Evolutionary conservation across 2,113 vertebrate species (phyloP), one percentile per base, ranked within the genome.

Genomic region (Syrrhaptes paradoxus): DNA sequence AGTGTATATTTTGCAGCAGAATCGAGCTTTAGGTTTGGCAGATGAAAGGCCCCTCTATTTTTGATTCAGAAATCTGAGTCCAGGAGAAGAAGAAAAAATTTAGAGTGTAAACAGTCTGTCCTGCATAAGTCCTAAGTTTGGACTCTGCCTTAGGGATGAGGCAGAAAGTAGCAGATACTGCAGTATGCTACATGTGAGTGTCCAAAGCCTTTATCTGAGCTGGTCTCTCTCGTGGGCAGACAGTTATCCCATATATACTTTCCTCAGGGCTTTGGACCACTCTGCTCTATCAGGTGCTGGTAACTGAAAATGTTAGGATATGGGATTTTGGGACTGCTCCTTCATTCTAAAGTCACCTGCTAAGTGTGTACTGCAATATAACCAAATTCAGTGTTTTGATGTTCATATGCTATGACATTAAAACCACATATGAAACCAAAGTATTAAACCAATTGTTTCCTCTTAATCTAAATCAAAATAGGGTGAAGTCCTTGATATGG

Each of bases 211-310:
- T 76, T 24, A 14, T 7, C 10, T 61, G 26, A 66, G 5, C n/a
- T 73, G 29, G 26, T 13, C 49, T 19, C 10, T 52, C 31, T 25
- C 0, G 0, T 34, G 25, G 28, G 36, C 54, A 19, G 12, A 18
- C 28, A 18, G 6, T 77, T 49, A 22, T 13, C 16, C 32, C 36
- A 6, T 11, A 21, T 1, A 17, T 29, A 10, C 22, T 71, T 85
- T 26, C 11, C 28, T 48, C 0, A 1, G 18, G 38, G 29, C n/a
- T 80, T 86, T 86, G 41, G 68, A 61, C 45, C 19, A 21, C 19
- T 63, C 36, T 85, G 36, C 25, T 48, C 15, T 28, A 1, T 34
- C 32, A 68, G 51, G 5, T 61, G 45, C 26, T 31, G 31, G 29
- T 80, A 55, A 43, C 18, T 76, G 22, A 29, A 61, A 68, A 29